Evolutionary conservation across 2,888 invertebrate genomes (phyloP).

Genomic region (Crossocerus cetratus): DNA sequence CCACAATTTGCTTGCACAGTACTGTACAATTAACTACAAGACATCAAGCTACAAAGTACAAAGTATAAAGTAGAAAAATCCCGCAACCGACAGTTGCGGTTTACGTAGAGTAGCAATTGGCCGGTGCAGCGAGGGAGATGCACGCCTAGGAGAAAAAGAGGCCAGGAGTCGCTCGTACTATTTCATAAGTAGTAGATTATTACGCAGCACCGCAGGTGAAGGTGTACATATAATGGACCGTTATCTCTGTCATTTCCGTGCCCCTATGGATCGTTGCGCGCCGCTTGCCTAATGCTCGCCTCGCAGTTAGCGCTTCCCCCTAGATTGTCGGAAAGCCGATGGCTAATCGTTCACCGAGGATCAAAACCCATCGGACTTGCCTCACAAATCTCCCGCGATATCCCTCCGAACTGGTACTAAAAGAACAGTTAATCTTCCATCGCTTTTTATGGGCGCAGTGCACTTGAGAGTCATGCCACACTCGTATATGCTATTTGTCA

Average conservation of each 20-base stretch:
- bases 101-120: background rate
- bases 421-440: conserved; percentile 7
- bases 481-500: too few species aligned
- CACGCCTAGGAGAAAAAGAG: conserved; percentile 5
- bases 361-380: background rate
- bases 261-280: conserved; percentile 7
- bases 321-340: background rate
- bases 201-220: conserved; percentile 21
- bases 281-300: conserved; percentile 19
- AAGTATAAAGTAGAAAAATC: too few species aligned
- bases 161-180: conserved; percentile 28
- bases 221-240: conserved; percentile 18
- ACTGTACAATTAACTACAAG: too few species aligned
- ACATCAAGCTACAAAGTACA: too few species aligned
- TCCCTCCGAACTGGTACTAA: background rate
- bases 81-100: too few species aligned
- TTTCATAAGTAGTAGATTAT: conserved; percentile 36
- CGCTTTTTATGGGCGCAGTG: background rate
- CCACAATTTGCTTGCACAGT: too few species aligned
- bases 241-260: conserved; percentile 23
- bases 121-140: background rate
- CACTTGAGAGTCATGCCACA: too few species aligned
- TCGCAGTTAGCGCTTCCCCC: conserved; percentile 6
- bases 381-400: too few species aligned
- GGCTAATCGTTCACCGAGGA: conserved; percentile 9